phyloP scores from a whole-genome alignment of 2,797 vertebrate species.

The Phoeniculus purpureus region DNA sequence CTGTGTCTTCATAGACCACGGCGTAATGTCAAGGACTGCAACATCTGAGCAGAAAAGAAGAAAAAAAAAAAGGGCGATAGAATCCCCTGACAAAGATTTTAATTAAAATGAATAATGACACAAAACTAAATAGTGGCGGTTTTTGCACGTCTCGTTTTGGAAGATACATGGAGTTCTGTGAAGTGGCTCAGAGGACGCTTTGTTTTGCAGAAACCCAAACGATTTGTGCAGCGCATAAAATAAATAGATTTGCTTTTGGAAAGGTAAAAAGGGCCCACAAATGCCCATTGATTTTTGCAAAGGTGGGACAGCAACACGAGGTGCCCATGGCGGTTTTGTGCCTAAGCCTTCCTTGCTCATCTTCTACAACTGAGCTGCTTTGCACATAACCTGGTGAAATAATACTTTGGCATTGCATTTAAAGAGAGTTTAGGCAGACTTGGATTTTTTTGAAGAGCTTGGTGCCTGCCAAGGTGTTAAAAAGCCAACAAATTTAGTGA shows the following conservation, averaged over 20 bases:
- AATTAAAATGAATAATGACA: constrained; percentile 52
- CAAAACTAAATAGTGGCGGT: background rate
- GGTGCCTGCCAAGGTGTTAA: background rate
- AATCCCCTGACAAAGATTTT: constrained; percentile 56
- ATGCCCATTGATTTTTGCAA: background rate
- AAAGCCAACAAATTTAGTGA: background rate
- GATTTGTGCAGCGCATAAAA: background rate
- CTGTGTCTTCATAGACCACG: constrained; percentile 21
- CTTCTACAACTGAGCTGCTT: background rate
- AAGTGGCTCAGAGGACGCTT: background rate
- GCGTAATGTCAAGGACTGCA: constrained; percentile 31
- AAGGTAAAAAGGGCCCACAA: background rate
- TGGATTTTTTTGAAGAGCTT: constrained; percentile 23
- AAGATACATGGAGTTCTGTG: background rate
- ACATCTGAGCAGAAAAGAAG: constrained; percentile 40
- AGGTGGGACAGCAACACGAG: accelerated
- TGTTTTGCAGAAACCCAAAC: background rate
- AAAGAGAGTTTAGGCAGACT: constrained; percentile 29
- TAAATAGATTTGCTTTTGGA: background rate
- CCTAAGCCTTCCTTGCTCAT: background rate
- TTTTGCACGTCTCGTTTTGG: background rate
- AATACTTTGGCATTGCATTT: background rate
- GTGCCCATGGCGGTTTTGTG: background rate
- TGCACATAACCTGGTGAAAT: background rate
- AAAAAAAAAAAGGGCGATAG: constrained; percentile 14